Percentiles rank a stretch among this genome's conserved stretches.
Evolutionary conservation across 2,888 invertebrate genomes (phyloP).

Genomic region (Drosophila prostipennis): DNA sequence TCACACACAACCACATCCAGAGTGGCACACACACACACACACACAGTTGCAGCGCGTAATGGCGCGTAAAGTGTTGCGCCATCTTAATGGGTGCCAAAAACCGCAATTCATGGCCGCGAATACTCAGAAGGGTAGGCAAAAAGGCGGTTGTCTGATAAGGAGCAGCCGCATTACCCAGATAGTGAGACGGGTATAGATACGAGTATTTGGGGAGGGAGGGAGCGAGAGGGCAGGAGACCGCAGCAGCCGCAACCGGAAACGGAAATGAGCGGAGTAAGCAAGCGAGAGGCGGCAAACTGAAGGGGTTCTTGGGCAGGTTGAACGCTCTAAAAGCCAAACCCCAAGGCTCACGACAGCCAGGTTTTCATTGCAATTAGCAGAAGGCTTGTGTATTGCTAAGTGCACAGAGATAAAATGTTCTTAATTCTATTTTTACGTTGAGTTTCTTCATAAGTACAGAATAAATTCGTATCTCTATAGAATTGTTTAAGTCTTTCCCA

Average conservation of each 20-base stretch:
- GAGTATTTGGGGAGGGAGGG: neutral
- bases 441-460: no score
- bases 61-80: constrained; percentile 79
- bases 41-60: constrained; percentile 54
- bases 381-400: constrained; percentile 11
- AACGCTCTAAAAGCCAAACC: constrained; percentile 38
- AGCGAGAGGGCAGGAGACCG: neutral
- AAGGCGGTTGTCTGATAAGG: constrained; percentile 21
- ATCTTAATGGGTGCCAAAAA: constrained; percentile 74
- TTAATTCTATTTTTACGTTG: no score
- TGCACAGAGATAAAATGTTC: neutral
- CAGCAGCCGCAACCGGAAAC: constrained; percentile 53
- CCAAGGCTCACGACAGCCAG: constrained; percentile 13
- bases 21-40: neutral
- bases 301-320: constrained; percentile 42
- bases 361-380: constrained; percentile 68
- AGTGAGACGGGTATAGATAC: constrained; percentile 4
- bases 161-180: constrained; percentile 31
- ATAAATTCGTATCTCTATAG: no score
- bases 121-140: constrained; percentile 12
- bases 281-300: constrained; percentile 39
- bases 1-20: constrained; percentile 8
- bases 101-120: constrained; percentile 60
- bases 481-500: no score
- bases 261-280: constrained; percentile 66